Percentiles rank a stretch among this genome's conserved stretches.
These are phyloP conservation scores for Theocolax elegans DNA, from an alignment of 1,140 invertebrate genomes.

Conservation along the genomic window DNA sequence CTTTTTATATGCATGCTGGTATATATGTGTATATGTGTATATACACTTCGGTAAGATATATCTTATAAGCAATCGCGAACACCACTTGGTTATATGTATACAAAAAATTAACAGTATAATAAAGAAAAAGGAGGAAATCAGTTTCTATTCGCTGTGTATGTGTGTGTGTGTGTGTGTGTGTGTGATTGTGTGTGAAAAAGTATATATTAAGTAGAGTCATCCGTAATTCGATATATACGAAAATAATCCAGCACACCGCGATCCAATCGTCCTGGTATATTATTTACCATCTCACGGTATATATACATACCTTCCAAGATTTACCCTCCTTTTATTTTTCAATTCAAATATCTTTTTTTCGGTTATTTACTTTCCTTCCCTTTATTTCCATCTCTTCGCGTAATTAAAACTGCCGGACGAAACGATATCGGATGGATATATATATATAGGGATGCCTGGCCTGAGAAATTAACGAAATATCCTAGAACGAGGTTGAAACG, in stretches of 20 bases:
- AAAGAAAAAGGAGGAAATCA: too few species aligned
- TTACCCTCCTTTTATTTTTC: background rate
- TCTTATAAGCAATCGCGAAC: too few species aligned
- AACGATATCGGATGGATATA: constrained; percentile 20
- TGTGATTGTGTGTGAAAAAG: too few species aligned
- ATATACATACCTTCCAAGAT: background rate
- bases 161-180: too few species aligned
- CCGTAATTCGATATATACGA: constrained; percentile 22
- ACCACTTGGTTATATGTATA: too few species aligned
- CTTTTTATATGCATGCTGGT: too few species aligned
- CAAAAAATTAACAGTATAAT: too few species aligned
- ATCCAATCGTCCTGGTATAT: background rate
- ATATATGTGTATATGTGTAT: too few species aligned
- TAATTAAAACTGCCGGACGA: constrained; percentile 34
- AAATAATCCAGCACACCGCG: constrained; percentile 1
- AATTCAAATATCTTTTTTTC: constrained; percentile 4
- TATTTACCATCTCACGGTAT: background rate
- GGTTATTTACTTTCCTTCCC: background rate
- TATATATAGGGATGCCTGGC: background rate
- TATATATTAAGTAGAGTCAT: too few species aligned
- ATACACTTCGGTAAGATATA: too few species aligned
- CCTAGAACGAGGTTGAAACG: background rate
- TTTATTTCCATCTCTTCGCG: constrained; percentile 27
- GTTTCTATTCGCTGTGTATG: too few species aligned
- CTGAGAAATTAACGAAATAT: constrained; percentile 31